Evolutionary conservation across 2,797 vertebrate genomes (phyloP), one percentile per base, ranked within the genome.

Genomic region (Mormyrops boulengeri): DNA sequence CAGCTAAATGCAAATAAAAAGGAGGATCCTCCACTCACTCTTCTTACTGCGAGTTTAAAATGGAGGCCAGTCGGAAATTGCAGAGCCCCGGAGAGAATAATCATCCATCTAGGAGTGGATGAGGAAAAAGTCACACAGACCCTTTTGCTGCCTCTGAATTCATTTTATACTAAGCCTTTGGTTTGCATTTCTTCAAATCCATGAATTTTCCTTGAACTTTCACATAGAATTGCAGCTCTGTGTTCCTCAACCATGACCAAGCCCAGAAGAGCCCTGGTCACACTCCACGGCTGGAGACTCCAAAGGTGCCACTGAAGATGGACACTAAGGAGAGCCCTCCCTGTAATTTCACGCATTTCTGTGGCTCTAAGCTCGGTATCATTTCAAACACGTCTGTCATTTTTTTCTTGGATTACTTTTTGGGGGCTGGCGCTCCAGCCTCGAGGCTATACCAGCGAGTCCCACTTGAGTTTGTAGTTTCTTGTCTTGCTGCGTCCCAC

Each of bases 181-280:
- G 88, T 66, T 53, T 88, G 73, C 47, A 88, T 88, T 80, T 52
- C 69, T 82, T 82, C 49, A 53, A 50, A 88, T 80, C 66, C 69
- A 80, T 80, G 66, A 80, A 88, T 88, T 88, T 80, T 88, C 88
- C 50, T 38, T 41, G 66, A 88, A 50, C 62, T 41, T 88, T 82
- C 34, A 80, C 57, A 52, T 82, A 38, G 77, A 55, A 88, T 55
- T 88, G 88, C 73, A 80, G 66, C 30, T 69, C 73, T 44, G 73
- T 80, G 73, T 44, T 80, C 17, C 73, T 44, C 34, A 19, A 80
- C 73, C 38, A 80, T 80, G 73, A 80, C 73, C 73, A 80, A 73
- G 73, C 73, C 26, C 30, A 34, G 66, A 14, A 73, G 66, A 73
- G 66, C 11, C 30, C 66, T 34, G 30, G 66, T 80, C 73, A 41